Base-by-base conservation (phyloP, 2,113 vertebrate species). In the Cardinalis cardinalis region DNA sequence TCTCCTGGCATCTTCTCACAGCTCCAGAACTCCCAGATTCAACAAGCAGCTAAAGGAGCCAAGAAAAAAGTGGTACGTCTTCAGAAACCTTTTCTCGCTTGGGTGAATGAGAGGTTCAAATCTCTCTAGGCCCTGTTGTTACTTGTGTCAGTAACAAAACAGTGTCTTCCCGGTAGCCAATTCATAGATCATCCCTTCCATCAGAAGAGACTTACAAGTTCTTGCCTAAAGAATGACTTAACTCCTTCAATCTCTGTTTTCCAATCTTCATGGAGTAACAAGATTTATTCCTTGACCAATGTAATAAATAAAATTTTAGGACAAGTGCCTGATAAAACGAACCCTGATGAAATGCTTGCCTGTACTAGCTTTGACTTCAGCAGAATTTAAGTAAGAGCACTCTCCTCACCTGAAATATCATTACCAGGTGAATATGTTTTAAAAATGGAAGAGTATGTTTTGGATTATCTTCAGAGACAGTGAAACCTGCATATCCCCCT, bases 111-210 rank as follows among this genome's bases (percentile, higher is more conserved):
- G 82, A 70, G 8, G 4, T 26, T 52, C 10, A 46, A 5, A 18
- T 21, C 7, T 83, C 15, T 63, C 6, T 46, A 60, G 20, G 3
- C 4, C 4, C 10, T 38, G 8, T 38, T 49, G 7, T 16, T 18
- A 1, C 14, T 26, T 66, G 6, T 41, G 4, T 43, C 10, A 34
- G 66, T 43, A 36, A 34, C 5, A 66, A 70, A 84, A 32, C 2
- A 29, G 4, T 2, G 2, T 43, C 6, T 0, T 0, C 10, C 43
- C 59, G 6, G 10, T 23, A 41, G 9, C 5, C 3, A 44, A 2
- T 41, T 86, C 20, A 70, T 17, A 69, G 44, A 41, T 44, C 10
- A 69, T 78, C 8, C 3, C 2, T 75, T 73, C 18, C 4, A 15
- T 49, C 24, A 46, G 10, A 82, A 7, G 2, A 55, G 2, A 26